These are phyloP conservation scores for Heliconius ismenius DNA, from an alignment of 2,888 invertebrate genomes.

Conservation along the genomic window DNA sequence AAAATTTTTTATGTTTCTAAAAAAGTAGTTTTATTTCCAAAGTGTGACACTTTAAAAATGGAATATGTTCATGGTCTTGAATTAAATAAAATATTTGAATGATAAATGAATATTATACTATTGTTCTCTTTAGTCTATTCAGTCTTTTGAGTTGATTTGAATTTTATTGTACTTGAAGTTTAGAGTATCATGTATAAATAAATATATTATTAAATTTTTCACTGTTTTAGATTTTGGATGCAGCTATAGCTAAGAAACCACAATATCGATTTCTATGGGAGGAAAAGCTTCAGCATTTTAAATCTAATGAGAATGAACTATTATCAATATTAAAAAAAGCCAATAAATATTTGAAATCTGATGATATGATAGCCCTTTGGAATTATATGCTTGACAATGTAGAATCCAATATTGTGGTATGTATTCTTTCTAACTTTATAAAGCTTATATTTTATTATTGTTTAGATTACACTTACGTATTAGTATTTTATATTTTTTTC, in stretches of 20 bases:
- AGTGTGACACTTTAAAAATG: too few relatives aligned
- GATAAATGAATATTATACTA: not conserved
- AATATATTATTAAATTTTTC: not conserved
- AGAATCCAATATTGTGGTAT: conserved; percentile 61
- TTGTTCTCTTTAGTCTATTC: not conserved
- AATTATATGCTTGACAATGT: conserved; percentile 65
- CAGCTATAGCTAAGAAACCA: conserved; percentile 59
- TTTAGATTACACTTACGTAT: too few relatives aligned
- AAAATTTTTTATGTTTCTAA: too few relatives aligned
- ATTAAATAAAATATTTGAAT: not conserved
- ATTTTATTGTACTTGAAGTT: not conserved
- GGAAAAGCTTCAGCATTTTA: conserved; percentile 61
- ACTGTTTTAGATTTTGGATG: conserved; percentile 63
- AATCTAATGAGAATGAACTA: conserved; percentile 66
- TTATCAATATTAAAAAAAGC: conserved; percentile 63
- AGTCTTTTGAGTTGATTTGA: conserved; percentile 7
- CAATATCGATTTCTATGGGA: conserved; percentile 62
- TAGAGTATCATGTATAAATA: too few relatives aligned
- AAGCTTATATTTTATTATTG: too few relatives aligned
- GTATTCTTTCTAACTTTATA: conserved; percentile 43
- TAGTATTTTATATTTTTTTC: not conserved
- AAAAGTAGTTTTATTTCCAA: too few relatives aligned
- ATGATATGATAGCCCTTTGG: conserved; percentile 65
- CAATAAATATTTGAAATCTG: conserved; percentile 57
- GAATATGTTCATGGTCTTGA: too few relatives aligned